These are phyloP conservation scores for Camelus dromedarius DNA, from an alignment of 2,113 vertebrate species.

Conservation along the genomic window DNA sequence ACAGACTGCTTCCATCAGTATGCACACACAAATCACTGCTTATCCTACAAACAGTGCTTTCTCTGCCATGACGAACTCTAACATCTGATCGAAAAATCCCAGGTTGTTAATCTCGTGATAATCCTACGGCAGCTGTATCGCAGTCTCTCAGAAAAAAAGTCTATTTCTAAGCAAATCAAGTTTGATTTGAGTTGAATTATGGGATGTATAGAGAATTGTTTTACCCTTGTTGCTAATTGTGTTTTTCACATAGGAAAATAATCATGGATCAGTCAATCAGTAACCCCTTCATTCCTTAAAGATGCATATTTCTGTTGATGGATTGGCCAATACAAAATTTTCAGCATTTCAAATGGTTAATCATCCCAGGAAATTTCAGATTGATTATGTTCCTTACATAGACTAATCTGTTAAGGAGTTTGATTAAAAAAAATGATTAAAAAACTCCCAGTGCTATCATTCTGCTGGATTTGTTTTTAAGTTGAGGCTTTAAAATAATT, in stretches of 20 bases:
- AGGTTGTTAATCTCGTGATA: constrained; percentile 28
- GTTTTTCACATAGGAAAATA: constrained; percentile 43
- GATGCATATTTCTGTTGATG: constrained; percentile 14
- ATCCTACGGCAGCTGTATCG: neutral
- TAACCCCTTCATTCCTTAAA: neutral
- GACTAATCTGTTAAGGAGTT: constrained; percentile 36
- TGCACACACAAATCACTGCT: neutral
- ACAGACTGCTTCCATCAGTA: neutral
- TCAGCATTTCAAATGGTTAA: constrained; percentile 11
- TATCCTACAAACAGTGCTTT: neutral
- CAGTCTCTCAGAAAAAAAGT: neutral
- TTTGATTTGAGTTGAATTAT: constrained; percentile 36
- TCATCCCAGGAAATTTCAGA: constrained; percentile 27
- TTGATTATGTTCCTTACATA: neutral
- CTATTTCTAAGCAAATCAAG: constrained; percentile 47
- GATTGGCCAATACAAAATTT: neutral
- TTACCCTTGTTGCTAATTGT: neutral
- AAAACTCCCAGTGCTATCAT: neutral
- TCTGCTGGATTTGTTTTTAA: constrained; percentile 47
- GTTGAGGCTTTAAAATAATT: constrained; percentile 58
- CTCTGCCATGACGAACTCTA: neutral
- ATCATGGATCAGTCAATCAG: neutral
- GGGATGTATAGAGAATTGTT: neutral
- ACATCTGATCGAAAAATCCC: constrained; percentile 22
- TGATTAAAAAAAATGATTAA: neutral